Conservation (phyloP, 2,888 invertebrate genomes). For the Gisinianus flammeolus region DNA sequence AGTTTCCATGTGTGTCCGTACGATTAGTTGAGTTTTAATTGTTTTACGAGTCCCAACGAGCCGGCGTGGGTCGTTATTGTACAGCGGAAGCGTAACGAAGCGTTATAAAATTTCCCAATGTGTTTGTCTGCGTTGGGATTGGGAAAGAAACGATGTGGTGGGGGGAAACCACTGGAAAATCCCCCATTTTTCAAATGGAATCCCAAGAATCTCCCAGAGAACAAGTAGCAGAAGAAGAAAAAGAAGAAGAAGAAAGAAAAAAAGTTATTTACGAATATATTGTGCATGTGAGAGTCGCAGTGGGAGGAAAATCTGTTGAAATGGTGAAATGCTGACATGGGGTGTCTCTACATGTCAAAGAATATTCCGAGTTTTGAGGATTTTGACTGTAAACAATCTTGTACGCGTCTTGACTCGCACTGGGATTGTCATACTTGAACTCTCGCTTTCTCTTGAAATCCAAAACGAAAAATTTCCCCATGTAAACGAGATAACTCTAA, state of each 20-base stretch:
- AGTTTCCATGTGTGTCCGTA: no score
- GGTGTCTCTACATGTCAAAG: not conserved
- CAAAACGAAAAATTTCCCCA: conserved; percentile 1
- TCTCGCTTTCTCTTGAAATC: no score
- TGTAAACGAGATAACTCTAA: not conserved
- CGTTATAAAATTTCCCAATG: no score
- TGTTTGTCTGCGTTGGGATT: no score
- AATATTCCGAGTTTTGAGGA: not conserved
- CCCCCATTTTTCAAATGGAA: no score
- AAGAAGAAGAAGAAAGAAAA: not conserved
- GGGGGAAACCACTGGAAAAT: not conserved
- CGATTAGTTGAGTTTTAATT: no score
- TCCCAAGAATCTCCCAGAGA: conserved; percentile 1
- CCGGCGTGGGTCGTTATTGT: no score
- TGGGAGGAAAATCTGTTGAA: not conserved
- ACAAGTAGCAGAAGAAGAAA: no score
- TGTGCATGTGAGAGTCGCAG: not conserved
- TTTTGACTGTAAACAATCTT: not conserved
- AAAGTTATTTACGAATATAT: not conserved
- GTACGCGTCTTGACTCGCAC: not conserved
- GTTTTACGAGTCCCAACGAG: no score
- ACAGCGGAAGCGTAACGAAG: no score
- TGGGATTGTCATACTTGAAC: conserved; percentile 8
- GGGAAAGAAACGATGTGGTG: not conserved
- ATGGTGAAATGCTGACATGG: no score